Evolutionary conservation across 2,797 vertebrate genomes (phyloP).

Genomic region (Masticophis lateralis): DNA sequence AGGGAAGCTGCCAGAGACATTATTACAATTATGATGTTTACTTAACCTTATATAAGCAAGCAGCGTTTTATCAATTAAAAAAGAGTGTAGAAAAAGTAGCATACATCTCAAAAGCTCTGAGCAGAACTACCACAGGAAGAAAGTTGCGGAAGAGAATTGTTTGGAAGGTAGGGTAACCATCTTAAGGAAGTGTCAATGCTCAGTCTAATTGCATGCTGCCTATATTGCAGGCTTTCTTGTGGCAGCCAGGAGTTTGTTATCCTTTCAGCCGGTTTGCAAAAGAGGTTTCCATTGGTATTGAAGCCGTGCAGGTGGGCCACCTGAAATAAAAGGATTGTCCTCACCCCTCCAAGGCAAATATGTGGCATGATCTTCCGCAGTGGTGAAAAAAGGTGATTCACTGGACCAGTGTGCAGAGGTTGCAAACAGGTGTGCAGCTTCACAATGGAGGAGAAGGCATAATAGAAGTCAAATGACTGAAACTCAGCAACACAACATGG

Average conservation of each 20-base stretch:
- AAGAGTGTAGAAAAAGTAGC: constrained; percentile 36
- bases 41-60: constrained; percentile 6
- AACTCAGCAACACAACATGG: constrained; percentile 14
- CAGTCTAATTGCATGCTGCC: constrained; percentile 49
- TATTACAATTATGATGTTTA: neutral
- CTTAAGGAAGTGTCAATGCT: constrained; percentile 25
- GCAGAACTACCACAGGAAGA: constrained; percentile 37
- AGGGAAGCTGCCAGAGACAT: neutral
- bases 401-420: constrained; percentile 78
- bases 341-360: constrained; percentile 81
- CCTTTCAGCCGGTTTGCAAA: constrained; percentile 22
- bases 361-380: constrained; percentile 75
- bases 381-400: constrained; percentile 76
- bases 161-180: constrained; percentile 30
- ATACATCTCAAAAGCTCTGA: constrained; percentile 20
- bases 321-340: constrained; percentile 62
- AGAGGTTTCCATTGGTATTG: constrained; percentile 32
- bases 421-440: constrained; percentile 78
- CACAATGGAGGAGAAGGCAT: constrained; percentile 58
- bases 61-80: neutral
- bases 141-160: constrained; percentile 31
- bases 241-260: neutral
- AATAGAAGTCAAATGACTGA: constrained; percentile 65
- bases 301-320: constrained; percentile 72
- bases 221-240: neutral